Conservation (phyloP, 2,797 vertebrate species). For the Platyrinchus mystaceus region DNA sequence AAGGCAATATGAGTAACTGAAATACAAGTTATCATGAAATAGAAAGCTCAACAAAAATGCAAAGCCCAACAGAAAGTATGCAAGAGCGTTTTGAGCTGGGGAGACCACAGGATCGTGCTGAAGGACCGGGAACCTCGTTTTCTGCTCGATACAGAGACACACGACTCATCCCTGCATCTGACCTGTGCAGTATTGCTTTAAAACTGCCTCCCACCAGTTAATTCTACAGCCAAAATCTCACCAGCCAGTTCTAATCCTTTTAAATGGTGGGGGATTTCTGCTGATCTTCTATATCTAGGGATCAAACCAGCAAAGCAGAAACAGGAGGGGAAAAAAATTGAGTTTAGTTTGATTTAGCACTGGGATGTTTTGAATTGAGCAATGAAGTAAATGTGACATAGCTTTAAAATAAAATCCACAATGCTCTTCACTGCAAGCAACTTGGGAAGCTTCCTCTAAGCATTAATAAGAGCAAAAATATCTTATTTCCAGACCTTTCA, state of each 20-base stretch:
- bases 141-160: neutral
- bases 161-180: fast-evolving
- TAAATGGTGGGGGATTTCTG: conserved; percentile 50
- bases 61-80: neutral
- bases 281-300: conserved; percentile 18
- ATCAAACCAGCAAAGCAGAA: conserved; percentile 30
- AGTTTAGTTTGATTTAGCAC: neutral
- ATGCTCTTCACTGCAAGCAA: neutral
- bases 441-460: neutral
- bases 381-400: neutral
- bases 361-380: neutral
- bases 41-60: neutral
- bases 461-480: neutral
- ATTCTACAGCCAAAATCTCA: conserved; percentile 30
- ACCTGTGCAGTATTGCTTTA: neutral
- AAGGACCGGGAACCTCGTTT: neutral
- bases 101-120: neutral
- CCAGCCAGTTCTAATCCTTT: conserved; percentile 42
- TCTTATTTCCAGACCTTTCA: neutral
- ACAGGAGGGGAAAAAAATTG: neutral
- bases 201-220: neutral
- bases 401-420: conserved; percentile 24
- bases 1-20: neutral
- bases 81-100: neutral
- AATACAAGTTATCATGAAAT: neutral